Percentiles rank a stretch among this genome's conserved stretches.
These are phyloP conservation scores for Phengaris arion DNA, from an alignment of 2,888 invertebrate genomes.

Conservation along the genomic window DNA sequence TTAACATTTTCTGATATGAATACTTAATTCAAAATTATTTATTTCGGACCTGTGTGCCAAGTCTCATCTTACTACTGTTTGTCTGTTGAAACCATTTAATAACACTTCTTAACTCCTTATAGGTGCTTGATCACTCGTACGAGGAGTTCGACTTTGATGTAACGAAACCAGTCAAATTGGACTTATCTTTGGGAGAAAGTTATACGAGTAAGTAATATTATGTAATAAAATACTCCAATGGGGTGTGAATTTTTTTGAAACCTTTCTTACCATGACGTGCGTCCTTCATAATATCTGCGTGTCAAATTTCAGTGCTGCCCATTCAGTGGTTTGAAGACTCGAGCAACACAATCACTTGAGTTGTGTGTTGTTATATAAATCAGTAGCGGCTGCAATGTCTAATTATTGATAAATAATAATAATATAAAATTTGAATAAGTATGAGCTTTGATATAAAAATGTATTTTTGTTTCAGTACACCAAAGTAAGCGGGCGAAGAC, in stretches of 20 bases:
- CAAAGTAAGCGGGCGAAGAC: conserved; percentile 52
- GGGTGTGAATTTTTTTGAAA: background rate
- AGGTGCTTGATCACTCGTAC: conserved; percentile 86
- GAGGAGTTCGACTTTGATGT: conserved; percentile 87
- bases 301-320: too few species aligned
- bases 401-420: too few species aligned
- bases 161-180: conserved; percentile 78
- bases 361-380: too few species aligned
- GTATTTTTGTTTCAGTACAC: conserved; percentile 25
- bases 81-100: background rate
- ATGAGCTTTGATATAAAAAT: background rate
- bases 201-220: conserved; percentile 59
- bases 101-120: conserved; percentile 24
- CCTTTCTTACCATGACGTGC: too few species aligned
- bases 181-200: conserved; percentile 80
- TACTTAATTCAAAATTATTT: too few species aligned
- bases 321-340: too few species aligned
- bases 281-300: too few species aligned
- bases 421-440: too few species aligned
- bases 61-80: background rate
- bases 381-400: too few species aligned
- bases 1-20: too few species aligned
- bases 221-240: background rate
- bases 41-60: too few species aligned
- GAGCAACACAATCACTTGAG: too few species aligned